Conservation (phyloP, 35 echinoderm and acorn worm genomes). For the Lytechinus variegatus region DNA sequence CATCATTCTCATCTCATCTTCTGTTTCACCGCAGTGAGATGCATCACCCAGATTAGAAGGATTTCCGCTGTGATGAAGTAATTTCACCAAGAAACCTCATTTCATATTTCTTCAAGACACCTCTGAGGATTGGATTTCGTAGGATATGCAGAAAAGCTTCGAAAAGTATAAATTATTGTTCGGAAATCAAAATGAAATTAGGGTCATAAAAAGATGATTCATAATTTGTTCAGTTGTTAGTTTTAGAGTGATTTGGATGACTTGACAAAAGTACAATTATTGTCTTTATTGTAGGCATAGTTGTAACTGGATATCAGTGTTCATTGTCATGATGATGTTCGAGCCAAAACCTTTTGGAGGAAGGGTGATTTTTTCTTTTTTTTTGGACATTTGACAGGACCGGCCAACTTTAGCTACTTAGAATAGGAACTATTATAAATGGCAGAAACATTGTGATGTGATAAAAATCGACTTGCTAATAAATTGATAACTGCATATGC, state of each 20-base stretch:
- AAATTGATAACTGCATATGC: no score
- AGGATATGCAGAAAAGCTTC: background rate
- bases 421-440: no score
- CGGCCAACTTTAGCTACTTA: no score
- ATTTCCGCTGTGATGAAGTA: background rate
- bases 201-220: background rate
- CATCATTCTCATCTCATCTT: background rate
- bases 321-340: no score
- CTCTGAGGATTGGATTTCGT: background rate
- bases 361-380: no score
- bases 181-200: background rate
- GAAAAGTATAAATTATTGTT: background rate
- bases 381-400: no score
- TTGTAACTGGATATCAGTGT: background rate
- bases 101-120: background rate
- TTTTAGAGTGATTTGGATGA: background rate
- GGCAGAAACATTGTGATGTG: no score
- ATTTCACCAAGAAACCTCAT: background rate
- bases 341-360: no score
- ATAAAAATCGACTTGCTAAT: no score
- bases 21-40: background rate
- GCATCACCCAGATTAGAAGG: background rate
- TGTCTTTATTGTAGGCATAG: background rate
- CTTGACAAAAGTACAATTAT: background rate
- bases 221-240: background rate